Percentiles rank a stretch among this genome's conserved stretches.
Conservation (phyloP, 35 echinoderm and acorn worm genomes). For the Nesometra sesokonis region DNA sequence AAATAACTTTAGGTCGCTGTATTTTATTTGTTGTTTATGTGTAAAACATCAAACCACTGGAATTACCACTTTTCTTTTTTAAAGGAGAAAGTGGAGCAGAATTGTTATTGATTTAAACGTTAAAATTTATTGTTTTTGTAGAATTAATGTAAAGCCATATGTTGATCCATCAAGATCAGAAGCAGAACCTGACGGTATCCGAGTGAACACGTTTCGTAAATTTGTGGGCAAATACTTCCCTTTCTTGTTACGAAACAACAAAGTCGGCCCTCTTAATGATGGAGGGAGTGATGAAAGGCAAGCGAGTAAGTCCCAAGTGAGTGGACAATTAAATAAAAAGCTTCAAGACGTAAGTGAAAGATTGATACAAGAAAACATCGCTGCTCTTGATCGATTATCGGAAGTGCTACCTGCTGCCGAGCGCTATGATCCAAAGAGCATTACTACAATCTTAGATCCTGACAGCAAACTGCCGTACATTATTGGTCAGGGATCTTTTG, state of each 20-base stretch:
- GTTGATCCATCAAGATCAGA: background rate
- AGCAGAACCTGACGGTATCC: background rate
- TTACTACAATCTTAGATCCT: background rate
- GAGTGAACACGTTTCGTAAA: background rate
- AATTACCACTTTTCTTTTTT: no score
- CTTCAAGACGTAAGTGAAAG: no score
- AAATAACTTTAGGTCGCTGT: no score
- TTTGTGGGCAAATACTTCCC: background rate
- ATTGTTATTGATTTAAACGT: no score
- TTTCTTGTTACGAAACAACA: background rate
- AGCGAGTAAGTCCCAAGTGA: no score
- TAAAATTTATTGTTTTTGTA: background rate
- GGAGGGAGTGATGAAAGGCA: no score
- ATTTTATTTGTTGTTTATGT: no score
- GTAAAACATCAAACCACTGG: no score
- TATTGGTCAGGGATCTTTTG: background rate
- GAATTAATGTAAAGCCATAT: background rate
- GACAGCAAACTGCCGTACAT: background rate
- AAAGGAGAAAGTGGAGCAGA: no score
- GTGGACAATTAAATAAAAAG: no score
- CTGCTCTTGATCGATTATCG: no score
- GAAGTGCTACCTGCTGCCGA: background rate
- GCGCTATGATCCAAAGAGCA: background rate
- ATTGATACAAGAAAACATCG: no score
- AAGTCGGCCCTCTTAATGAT: background rate